A percentile compares a stretch with the other conserved stretches of the same genome.
These are phyloP conservation scores for Pseudobourletiella spinata DNA, from an alignment of 1,140 invertebrate species.

Conservation along the genomic window DNA sequence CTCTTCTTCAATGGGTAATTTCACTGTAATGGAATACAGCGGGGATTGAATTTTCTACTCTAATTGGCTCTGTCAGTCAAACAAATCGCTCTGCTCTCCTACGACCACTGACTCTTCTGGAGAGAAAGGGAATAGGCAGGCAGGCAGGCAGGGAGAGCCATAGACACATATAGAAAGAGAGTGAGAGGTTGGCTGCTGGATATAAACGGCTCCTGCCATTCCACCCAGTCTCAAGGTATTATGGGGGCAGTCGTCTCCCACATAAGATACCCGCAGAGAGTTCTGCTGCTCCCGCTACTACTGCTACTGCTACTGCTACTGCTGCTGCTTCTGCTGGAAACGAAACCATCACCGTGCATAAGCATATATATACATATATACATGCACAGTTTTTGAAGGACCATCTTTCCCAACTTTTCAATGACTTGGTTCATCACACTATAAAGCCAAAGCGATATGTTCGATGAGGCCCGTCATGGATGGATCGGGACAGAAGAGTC, in stretches of 20 bases:
- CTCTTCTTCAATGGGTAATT: constrained; percentile 37
- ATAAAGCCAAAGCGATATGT: too few relatives aligned
- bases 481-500: neutral
- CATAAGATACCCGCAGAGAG: neutral
- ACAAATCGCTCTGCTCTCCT: constrained; percentile 36
- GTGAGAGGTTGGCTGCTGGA: too few relatives aligned
- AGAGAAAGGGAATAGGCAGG: too few relatives aligned
- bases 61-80: constrained; percentile 39
- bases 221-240: neutral
- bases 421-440: constrained; percentile 6
- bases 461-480: too few relatives aligned
- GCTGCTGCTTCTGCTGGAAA: too few relatives aligned
- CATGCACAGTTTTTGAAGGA: neutral
- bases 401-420: constrained; percentile 1
- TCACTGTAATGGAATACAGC: constrained; percentile 37
- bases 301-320: too few relatives aligned
- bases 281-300: too few relatives aligned
- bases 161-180: too few relatives aligned
- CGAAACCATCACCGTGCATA: neutral
- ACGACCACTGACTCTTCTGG: neutral
- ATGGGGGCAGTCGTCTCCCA: neutral
- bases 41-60: constrained; percentile 39
- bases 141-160: too few relatives aligned
- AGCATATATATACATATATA: neutral
- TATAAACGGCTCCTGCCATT: neutral